Conservation (phyloP, 2,888 invertebrate species). For the Cantharis nigra region DNA sequence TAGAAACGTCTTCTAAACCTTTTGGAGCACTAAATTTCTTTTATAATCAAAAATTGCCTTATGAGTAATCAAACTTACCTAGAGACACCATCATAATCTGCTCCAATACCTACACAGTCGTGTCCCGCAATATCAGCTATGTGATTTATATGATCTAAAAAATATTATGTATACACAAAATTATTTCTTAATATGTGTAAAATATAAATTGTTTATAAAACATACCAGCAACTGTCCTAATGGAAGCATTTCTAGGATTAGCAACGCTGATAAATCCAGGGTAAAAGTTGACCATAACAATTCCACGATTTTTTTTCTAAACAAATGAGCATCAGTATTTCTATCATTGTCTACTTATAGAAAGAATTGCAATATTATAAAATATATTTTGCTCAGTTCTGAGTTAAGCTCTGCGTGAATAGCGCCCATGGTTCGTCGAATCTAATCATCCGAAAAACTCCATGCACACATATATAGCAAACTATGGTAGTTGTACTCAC, state of each 20-base stretch:
- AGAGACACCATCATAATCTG: conserved; percentile 49
- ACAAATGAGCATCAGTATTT: too few species aligned
- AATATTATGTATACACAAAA: background rate
- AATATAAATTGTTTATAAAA: conserved; percentile 10
- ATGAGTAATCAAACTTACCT: background rate
- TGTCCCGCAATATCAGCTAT: conserved; percentile 57
- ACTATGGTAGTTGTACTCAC: conserved; percentile 48
- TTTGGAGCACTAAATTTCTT: conserved; percentile 61
- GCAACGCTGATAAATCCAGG: conserved; percentile 61
- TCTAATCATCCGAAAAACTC: too few species aligned
- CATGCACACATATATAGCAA: too few species aligned
- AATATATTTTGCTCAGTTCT: too few species aligned
- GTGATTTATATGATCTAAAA: conserved; percentile 47
- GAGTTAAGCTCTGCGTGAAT: too few species aligned
- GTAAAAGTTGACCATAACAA: conserved; percentile 79
- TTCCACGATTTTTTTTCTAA: conserved; percentile 68
- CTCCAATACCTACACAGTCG: conserved; percentile 59
- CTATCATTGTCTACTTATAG: too few species aligned
- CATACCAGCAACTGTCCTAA: conserved; percentile 71
- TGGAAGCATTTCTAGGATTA: conserved; percentile 54
- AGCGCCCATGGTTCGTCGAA: too few species aligned
- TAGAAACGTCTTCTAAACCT: conserved; percentile 72
- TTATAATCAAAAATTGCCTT: background rate
- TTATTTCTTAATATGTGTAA: too few species aligned
- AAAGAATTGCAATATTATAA: too few species aligned